Evolutionary conservation across 2,888 invertebrate genomes (phyloP).

Genomic region (Lasioglossum figueresi): DNA sequence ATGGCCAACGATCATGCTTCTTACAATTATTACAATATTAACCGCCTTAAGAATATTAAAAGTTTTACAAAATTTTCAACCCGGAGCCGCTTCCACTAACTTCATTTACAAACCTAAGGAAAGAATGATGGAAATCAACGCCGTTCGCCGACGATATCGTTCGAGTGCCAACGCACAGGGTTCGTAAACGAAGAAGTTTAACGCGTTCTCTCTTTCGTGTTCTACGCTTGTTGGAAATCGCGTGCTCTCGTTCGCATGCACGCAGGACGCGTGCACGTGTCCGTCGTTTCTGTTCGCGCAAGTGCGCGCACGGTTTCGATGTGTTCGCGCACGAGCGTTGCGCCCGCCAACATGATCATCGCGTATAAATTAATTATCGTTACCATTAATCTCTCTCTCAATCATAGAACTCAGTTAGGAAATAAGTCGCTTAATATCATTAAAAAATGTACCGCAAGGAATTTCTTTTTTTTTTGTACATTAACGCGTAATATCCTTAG

Average conservation of each 20-base stretch:
- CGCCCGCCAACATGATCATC: slow-evolving; percentile 73
- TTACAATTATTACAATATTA: slow-evolving; percentile 76
- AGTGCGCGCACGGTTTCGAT: neutral
- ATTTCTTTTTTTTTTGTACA: slow-evolving; percentile 45
- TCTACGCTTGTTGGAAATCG: neutral
- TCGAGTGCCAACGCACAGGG: neutral
- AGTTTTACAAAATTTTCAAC: slow-evolving; percentile 70
- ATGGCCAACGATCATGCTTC: slow-evolving; percentile 83
- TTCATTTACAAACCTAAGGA: slow-evolving; percentile 15
- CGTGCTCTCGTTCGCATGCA: neutral
- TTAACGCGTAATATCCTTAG: slow-evolving; percentile 63
- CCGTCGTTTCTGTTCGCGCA: neutral
- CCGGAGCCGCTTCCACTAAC: slow-evolving; percentile 8
- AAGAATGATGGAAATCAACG: neutral
- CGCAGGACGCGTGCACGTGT: neutral
- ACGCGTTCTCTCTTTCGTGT: neutral
- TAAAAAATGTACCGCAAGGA: slow-evolving; percentile 78
- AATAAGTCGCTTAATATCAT: slow-evolving; percentile 69
- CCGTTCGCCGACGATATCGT: neutral
- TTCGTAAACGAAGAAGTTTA: neutral
- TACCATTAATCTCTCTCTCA: slow-evolving; percentile 70
- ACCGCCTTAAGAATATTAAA: slow-evolving; percentile 61
- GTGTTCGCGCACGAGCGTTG: slow-evolving; percentile 4
- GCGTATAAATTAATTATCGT: slow-evolving; percentile 64
- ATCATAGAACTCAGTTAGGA: slow-evolving; percentile 67